Evolutionary conservation across 1,140 invertebrate species (phyloP).

Genomic region (Drosophila quadrilineata): DNA sequence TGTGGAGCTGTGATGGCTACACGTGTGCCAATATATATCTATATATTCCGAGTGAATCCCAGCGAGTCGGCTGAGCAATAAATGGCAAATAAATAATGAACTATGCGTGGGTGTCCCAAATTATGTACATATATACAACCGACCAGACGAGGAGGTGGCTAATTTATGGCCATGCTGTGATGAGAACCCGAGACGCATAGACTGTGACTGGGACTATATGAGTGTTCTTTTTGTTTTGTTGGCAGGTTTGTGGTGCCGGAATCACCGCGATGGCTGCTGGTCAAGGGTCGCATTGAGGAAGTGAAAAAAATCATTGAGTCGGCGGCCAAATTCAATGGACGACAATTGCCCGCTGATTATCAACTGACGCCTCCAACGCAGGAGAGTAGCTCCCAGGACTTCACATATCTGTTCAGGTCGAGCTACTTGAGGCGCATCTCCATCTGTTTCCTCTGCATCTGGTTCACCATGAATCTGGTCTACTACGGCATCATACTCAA

Average conservation of each 20-base stretch:
- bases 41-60: conserved; percentile 5
- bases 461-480: conserved; percentile 88
- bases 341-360: conserved; percentile 84
- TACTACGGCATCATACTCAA: conserved; percentile 89
- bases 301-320: conserved; percentile 86
- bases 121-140: conserved; percentile 41
- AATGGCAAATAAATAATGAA: conserved; percentile 44
- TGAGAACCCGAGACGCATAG: neutral
- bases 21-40: neutral
- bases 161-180: conserved; percentile 23
- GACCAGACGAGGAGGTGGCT: conserved; percentile 22
- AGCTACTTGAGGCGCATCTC: conserved; percentile 85
- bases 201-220: neutral
- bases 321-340: conserved; percentile 86
- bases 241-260: conserved; percentile 89
- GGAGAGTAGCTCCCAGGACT: conserved; percentile 82
- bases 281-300: conserved; percentile 87
- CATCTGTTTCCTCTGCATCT: conserved; percentile 85
- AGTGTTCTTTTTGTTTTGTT: neutral
- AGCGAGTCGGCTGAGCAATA: conserved; percentile 33
- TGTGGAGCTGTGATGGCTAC: neutral
- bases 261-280: conserved; percentile 92
- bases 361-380: conserved; percentile 82
- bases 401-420: conserved; percentile 85
- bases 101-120: conserved; percentile 56